These are phyloP conservation scores for Philereme vetulata DNA, from an alignment of 2,888 invertebrate genomes.

Conservation along the genomic window DNA sequence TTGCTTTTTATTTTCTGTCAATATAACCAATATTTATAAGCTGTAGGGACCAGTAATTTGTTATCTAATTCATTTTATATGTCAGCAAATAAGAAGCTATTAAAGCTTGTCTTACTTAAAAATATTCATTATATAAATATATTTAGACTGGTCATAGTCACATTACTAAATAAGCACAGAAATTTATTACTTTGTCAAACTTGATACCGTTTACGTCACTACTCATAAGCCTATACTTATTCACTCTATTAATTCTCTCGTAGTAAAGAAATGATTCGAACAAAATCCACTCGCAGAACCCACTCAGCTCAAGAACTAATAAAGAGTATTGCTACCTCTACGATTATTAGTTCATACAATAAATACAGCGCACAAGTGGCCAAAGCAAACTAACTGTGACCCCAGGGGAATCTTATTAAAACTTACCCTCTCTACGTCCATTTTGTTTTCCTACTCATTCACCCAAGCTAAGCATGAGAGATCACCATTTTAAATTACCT, in stretches of 20 bases:
- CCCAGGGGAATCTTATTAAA: constrained; percentile 57
- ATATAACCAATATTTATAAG: too few species aligned
- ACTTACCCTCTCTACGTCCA: constrained; percentile 49
- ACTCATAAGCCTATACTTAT: too few species aligned
- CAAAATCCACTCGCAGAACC: constrained; percentile 20
- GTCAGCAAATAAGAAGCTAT: too few species aligned
- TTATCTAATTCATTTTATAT: too few species aligned
- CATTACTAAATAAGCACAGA: too few species aligned
- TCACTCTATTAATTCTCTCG: neutral
- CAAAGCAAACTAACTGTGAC: constrained; percentile 44
- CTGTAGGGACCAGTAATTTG: too few species aligned
- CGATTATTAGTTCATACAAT: constrained; percentile 30
- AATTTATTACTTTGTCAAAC: too few species aligned
- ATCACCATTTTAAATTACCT: neutral
- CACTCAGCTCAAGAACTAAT: constrained; percentile 29
- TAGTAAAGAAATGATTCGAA: constrained; percentile 7
- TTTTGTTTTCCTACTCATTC: constrained; percentile 43
- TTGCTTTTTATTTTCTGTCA: too few species aligned
- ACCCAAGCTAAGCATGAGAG: neutral
- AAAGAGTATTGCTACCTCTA: constrained; percentile 29
- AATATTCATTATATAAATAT: too few species aligned
- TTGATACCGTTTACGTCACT: too few species aligned
- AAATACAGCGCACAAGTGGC: constrained; percentile 41
- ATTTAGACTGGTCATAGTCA: too few species aligned
- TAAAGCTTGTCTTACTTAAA: too few species aligned